These are phyloP conservation scores for Eunapius fragilis DNA, from an alignment of 37 sponge, comb jelly and placozoan species.

Conservation along the genomic window DNA sequence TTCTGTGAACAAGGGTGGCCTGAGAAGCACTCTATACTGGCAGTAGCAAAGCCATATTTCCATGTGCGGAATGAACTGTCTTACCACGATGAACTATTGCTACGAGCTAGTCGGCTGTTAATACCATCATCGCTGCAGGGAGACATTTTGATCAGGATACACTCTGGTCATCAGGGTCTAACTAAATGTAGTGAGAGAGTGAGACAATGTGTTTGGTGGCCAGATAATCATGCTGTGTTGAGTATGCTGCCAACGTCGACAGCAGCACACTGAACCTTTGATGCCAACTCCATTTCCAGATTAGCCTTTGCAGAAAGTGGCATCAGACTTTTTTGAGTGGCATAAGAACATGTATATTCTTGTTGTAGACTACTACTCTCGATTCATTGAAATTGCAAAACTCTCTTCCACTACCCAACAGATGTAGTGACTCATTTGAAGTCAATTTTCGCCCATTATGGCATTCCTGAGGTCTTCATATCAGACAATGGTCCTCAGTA, in stretches of 20 bases:
- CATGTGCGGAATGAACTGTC: conserved; percentile 27
- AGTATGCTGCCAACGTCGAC: conserved; percentile 15
- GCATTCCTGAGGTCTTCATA: conserved; percentile 24
- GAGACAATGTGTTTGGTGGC: conserved; percentile 40
- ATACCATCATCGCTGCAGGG: conserved; percentile 3
- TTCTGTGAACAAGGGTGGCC: conserved; percentile 11
- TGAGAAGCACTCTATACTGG: background rate
- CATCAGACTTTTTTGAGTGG: conserved; percentile 17
- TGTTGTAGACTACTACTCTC: conserved; percentile 22
- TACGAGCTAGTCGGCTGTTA: conserved; percentile 18
- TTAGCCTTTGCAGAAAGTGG: conserved; percentile 37
- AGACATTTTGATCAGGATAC: conserved; percentile 20
- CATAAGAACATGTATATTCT: conserved; percentile 5
- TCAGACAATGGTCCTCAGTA: conserved; percentile 51
- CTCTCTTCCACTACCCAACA: conserved; percentile 4
- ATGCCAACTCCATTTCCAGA: conserved; percentile 16
- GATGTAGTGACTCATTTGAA: conserved; percentile 4
- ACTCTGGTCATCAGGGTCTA: conserved; percentile 24
- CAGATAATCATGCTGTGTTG: conserved; percentile 14
- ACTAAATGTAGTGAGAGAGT: conserved; percentile 36
- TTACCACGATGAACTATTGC: conserved; percentile 6
- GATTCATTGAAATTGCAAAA: conserved; percentile 23
- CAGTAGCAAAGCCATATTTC: background rate
- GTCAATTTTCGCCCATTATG: conserved; percentile 37
- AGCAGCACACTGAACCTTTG: conserved; percentile 19